These are phyloP conservation scores for Microtus richardsoni DNA, from an alignment of 2,113 vertebrate species.

Conservation along the genomic window DNA sequence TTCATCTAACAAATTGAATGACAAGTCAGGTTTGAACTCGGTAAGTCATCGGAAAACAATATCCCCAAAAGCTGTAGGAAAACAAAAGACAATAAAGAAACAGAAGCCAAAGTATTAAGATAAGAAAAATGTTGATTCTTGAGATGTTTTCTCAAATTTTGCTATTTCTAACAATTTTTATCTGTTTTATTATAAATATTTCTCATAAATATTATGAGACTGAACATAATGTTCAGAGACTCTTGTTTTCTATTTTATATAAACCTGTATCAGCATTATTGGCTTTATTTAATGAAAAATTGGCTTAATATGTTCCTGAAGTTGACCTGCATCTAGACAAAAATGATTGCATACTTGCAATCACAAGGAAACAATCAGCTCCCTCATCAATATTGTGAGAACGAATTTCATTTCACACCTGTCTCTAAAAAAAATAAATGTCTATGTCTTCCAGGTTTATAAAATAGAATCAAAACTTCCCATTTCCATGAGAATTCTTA, in stretches of 20 bases:
- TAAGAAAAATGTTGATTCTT: not conserved
- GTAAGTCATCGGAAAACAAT: not conserved
- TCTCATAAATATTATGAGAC: not conserved
- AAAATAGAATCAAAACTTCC: not conserved
- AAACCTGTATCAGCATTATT: conserved; percentile 49
- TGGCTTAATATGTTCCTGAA: conserved; percentile 16
- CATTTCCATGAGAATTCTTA: conserved; percentile 64
- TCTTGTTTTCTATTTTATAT: conserved; percentile 11
- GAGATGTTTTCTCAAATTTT: not conserved
- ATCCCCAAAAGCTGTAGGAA: not conserved
- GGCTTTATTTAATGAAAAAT: conserved; percentile 65
- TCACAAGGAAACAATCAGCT: conserved; percentile 25
- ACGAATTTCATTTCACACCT: conserved; percentile 48
- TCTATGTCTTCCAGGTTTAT: not conserved
- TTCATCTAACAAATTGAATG: not conserved
- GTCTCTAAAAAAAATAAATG: not conserved
- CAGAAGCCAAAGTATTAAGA: not conserved
- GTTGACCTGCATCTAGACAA: conserved; percentile 51
- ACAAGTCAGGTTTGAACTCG: not conserved
- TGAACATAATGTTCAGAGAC: conserved; percentile 35
- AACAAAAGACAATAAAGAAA: not conserved
- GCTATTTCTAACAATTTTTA: conserved; percentile 40
- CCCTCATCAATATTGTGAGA: not conserved
- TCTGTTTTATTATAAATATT: conserved; percentile 47
- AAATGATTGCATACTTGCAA: conserved; percentile 56